These are phyloP conservation scores for Baccha elongata DNA, from an alignment of 2,888 invertebrate genomes.

Conservation along the genomic window DNA sequence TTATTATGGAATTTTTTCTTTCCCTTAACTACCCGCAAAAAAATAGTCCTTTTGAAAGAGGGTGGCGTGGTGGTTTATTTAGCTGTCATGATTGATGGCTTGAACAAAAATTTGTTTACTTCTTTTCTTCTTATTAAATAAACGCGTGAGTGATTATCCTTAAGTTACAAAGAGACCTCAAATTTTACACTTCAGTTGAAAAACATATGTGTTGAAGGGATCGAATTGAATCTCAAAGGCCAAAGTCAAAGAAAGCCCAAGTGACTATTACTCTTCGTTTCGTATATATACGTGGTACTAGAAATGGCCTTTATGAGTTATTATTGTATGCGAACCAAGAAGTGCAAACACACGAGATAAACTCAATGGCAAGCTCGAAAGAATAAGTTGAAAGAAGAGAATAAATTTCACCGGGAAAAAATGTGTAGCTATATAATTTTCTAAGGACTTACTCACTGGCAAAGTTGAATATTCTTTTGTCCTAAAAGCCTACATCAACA, in stretches of 20 bases:
- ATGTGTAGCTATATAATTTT: slow-evolving; percentile 33
- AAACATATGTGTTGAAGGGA: not conserved
- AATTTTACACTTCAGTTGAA: not conserved
- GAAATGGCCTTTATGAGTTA: not conserved
- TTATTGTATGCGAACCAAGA: slow-evolving; percentile 4
- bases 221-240: slow-evolving; percentile 10
- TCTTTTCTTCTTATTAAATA: slow-evolving; percentile 21
- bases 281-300: slow-evolving; percentile 8
- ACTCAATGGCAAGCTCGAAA: not conserved
- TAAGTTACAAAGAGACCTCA: not conserved
- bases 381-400: not conserved
- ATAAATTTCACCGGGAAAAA: slow-evolving; percentile 21
- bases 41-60: slow-evolving; percentile 14
- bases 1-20: slow-evolving; percentile 16
- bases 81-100: slow-evolving; percentile 37
- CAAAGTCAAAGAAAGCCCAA: slow-evolving; percentile 18
- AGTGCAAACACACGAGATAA: slow-evolving; percentile 14
- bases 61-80: not conserved
- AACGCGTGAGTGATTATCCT: slow-evolving; percentile 24
- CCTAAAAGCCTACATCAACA: not conserved
- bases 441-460: not conserved
- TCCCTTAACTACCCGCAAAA: not conserved
- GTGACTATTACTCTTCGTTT: slow-evolving; percentile 20
- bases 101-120: not conserved
- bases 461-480: not conserved